Conservation (phyloP, 2,113 vertebrate genomes). For the Ciconia stormi region DNA sequence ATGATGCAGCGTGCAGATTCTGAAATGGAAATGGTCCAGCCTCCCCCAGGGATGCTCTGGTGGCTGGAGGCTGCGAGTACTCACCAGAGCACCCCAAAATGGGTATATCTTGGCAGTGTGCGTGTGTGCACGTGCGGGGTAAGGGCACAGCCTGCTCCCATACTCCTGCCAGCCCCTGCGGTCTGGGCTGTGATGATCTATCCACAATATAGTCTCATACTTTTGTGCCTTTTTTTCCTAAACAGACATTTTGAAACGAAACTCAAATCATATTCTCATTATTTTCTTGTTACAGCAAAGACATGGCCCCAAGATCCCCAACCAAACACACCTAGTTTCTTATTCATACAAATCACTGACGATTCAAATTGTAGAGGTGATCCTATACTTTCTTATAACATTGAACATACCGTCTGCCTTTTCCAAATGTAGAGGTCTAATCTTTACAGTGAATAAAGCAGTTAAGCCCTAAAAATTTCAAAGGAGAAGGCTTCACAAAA, state of each 20-base stretch:
- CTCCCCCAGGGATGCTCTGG: background rate
- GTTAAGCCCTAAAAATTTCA: background rate
- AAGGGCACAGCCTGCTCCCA: background rate
- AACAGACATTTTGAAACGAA: background rate
- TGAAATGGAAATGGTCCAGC: background rate
- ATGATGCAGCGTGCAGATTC: background rate
- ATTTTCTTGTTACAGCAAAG: background rate
- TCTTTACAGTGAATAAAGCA: background rate
- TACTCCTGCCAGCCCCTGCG: background rate
- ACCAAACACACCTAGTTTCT: background rate
- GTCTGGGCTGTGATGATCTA: background rate
- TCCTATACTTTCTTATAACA: background rate
- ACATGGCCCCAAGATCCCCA: background rate
- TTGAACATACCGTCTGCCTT: background rate
- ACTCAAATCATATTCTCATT: background rate
- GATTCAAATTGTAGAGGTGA: background rate
- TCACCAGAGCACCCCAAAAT: background rate
- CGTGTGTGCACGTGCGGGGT: too few relatives aligned
- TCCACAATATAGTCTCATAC: background rate
- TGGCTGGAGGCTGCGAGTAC: background rate
- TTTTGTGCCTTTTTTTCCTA: background rate
- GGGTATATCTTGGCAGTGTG: fast-evolving
- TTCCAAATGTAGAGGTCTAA: background rate
- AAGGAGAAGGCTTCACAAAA: background rate
- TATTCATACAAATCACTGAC: background rate